Base-by-base conservation (phyloP, 2,113 vertebrate species). In the Macquaria australasica region DNA sequence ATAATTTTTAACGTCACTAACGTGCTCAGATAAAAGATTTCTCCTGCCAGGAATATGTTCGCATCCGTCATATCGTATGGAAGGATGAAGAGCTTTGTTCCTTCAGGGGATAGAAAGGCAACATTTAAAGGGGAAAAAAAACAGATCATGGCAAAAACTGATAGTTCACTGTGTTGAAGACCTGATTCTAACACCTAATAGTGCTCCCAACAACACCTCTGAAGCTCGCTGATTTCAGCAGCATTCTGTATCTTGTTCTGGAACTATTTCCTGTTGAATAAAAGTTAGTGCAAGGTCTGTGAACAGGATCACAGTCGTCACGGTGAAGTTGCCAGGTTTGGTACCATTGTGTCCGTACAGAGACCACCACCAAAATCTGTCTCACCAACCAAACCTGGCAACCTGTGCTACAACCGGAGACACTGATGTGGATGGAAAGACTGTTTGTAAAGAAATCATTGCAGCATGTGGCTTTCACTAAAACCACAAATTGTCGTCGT, bases 1-100 rank as follows among this genome's bases (percentile, higher is more conserved):
- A 11, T 43, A 0, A 48, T 34, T 48, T 31, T 39, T 48, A 75
- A 31, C 21, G 43, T 28, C 15, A n/a, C 77, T 71, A 48, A 59
- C 78, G 9, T 12, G 2, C 67, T 80, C 53, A 34, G 64, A 76
- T 21, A 58, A 73, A 67, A 23, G 37, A 55, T 23, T 67, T 63
- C 41, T 68, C 53, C 72, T 63, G 77, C 43, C 41, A 55, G 56
- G 67, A 84, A 77, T 77, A 43, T 77, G 50, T 50, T 80, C 28
- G 39, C 43, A 70, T 84, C 66, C 1, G 1, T 88, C 56, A 12
- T 6, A 11, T 51, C 28, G 1, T 21, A 55, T 51, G 20, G 62
- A 70, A 77, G 28, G 39, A 28, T 23, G 11, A 60, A 41, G 41
- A 21, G 3, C 55, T 83, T n/a, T 11, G n/a, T 31, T 81, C 34